phyloP scores from a whole-genome alignment of 2,888 invertebrate species.

The Junonia oenone region DNA sequence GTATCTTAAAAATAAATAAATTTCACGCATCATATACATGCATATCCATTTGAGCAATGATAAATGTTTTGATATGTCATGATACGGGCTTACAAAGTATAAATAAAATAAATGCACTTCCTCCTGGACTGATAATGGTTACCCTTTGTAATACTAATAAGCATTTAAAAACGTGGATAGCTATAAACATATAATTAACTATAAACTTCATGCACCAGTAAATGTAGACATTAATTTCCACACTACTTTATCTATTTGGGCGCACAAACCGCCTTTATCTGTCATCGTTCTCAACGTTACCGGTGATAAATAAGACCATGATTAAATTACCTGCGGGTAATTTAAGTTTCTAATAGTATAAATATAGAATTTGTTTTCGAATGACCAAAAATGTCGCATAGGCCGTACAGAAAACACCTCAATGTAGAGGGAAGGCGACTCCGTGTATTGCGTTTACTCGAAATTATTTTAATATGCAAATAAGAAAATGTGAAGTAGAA shows the following conservation, averaged over 20 bases:
- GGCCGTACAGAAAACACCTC: slow-evolving; percentile 41
- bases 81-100: slow-evolving; percentile 57
- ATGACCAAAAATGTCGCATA: slow-evolving; percentile 39
- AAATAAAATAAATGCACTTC: slow-evolving; percentile 67
- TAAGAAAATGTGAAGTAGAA: slow-evolving; percentile 78
- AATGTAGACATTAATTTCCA: slow-evolving; percentile 80
- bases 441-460: slow-evolving; percentile 75
- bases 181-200: slow-evolving; percentile 77
- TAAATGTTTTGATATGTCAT: slow-evolving; percentile 57
- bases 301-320: slow-evolving; percentile 53
- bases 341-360: slow-evolving; percentile 41
- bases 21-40: slow-evolving; percentile 55
- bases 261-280: slow-evolving; percentile 77
- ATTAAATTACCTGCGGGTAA: slow-evolving; percentile 37
- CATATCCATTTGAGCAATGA: slow-evolving; percentile 54
- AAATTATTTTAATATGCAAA: slow-evolving; percentile 80
- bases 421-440: slow-evolving; percentile 59
- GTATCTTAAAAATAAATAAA: slow-evolving; percentile 44
- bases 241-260: slow-evolving; percentile 80
- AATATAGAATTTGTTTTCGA: slow-evolving; percentile 50
- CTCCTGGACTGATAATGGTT: slow-evolving; percentile 71
- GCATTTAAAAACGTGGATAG: slow-evolving; percentile 70
- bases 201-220: slow-evolving; percentile 79
- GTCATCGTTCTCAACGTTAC: slow-evolving; percentile 65
- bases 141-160: slow-evolving; percentile 70